Evolutionary conservation across 1,140 invertebrate genomes (phyloP).

Genomic region (Harpegnathos saltator): DNA sequence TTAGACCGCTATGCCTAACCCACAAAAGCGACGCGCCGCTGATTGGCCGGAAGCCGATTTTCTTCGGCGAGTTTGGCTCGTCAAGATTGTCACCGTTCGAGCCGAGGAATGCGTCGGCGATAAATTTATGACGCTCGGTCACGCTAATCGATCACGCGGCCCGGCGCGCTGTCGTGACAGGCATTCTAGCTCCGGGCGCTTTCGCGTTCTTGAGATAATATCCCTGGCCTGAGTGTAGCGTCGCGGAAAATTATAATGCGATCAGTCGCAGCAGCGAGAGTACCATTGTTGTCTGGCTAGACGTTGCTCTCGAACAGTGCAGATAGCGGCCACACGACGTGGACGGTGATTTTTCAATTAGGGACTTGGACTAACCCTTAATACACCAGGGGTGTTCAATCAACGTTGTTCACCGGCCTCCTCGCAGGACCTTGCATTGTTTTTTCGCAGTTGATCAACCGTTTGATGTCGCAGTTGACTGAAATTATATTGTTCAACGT

Average conservation of each 20-base stretch:
- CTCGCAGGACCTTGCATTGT: too few relatives aligned
- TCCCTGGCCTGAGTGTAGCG: neutral
- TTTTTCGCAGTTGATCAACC: too few relatives aligned
- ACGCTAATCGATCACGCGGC: constrained; percentile 50
- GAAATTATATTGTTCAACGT: too few relatives aligned
- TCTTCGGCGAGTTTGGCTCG: constrained; percentile 29
- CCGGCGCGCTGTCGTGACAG: constrained; percentile 4
- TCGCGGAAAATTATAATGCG: neutral
- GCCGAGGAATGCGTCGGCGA: constrained; percentile 23
- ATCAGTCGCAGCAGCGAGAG: neutral
- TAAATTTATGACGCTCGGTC: constrained; percentile 37
- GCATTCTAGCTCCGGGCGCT: neutral
- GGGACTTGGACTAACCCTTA: neutral
- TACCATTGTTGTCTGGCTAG: neutral
- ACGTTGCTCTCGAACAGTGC: too few relatives aligned
- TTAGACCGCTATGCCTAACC: constrained; percentile 43
- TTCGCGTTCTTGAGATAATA: neutral
- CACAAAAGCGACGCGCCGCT: constrained; percentile 30
- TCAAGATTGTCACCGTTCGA: constrained; percentile 32
- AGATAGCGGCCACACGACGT: too few relatives aligned
- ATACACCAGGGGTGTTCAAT: too few relatives aligned
- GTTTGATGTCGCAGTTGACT: too few relatives aligned
- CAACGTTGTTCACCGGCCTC: too few relatives aligned
- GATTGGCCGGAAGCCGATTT: constrained; percentile 47
- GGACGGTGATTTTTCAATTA: too few relatives aligned